Percentiles rank a stretch among this genome's conserved stretches.
phyloP scores from a whole-genome alignment of 1,140 invertebrate genomes.

The Polyergus mexicanus region DNA sequence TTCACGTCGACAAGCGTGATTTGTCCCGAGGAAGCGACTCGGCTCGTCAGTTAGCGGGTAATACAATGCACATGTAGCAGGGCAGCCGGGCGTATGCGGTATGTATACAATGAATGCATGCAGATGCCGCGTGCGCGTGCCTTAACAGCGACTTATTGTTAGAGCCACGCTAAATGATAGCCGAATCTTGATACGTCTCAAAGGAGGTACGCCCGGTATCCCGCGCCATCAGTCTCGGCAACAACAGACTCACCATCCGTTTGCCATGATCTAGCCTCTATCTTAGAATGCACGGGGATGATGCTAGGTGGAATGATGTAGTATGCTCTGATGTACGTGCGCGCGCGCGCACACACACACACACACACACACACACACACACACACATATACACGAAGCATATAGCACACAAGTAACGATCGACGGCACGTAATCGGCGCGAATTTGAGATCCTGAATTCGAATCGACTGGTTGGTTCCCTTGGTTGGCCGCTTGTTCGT shows the following conservation, averaged over 20 bases:
- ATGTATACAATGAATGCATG: slow-evolving; percentile 49
- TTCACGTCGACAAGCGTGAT: slow-evolving; percentile 53
- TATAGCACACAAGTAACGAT: slow-evolving; percentile 40
- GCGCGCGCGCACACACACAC: neutral
- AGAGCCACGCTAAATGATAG: slow-evolving; percentile 64
- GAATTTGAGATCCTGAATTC: slow-evolving; percentile 81
- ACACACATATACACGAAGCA: neutral
- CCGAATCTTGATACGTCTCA: slow-evolving; percentile 56
- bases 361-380: neutral
- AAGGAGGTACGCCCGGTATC: slow-evolving; percentile 41
- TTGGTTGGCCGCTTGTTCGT: slow-evolving; percentile 62
- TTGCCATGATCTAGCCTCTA: slow-evolving; percentile 57
- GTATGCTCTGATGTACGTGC: neutral
- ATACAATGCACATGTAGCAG: slow-evolving; percentile 32
- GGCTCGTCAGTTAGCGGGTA: slow-evolving; percentile 34
- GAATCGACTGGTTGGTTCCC: slow-evolving; percentile 75
- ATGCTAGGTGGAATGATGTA: slow-evolving; percentile 30
- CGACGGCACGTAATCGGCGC: slow-evolving; percentile 71
- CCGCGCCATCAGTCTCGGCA: slow-evolving; percentile 60
- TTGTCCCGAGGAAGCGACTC: slow-evolving; percentile 48
- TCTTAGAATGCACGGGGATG: slow-evolving; percentile 44
- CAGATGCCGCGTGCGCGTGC: neutral
- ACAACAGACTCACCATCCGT: slow-evolving; percentile 45
- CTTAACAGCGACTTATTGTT: slow-evolving; percentile 42
- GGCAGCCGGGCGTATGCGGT: slow-evolving; percentile 22